Evolutionary conservation across 2,888 invertebrate genomes (phyloP).

Genomic region (Eustalomyia histrio): DNA sequence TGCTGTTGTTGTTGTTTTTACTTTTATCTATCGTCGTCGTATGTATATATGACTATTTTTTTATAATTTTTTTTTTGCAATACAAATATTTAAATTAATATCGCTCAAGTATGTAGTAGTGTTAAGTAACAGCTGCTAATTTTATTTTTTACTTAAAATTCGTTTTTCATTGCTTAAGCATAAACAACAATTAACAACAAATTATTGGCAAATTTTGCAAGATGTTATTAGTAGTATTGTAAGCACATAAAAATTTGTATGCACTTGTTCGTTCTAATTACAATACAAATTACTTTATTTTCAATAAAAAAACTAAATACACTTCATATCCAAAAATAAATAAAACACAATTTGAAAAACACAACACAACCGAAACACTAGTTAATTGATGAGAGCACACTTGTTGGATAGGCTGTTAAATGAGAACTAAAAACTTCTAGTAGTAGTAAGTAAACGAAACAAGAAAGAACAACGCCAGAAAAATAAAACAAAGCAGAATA

Average conservation of each 20-base stretch:
- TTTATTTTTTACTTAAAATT: background rate
- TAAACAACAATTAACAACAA: constrained; percentile 47
- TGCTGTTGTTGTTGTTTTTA: constrained; percentile 1
- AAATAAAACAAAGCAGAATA: constrained; percentile 12
- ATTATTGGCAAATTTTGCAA: constrained; percentile 54
- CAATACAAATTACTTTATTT: constrained; percentile 17
- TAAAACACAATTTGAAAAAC: background rate
- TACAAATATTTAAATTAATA: background rate
- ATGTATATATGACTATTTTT: background rate
- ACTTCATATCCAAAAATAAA: constrained; percentile 12
- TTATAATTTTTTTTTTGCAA: background rate
- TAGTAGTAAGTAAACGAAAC: constrained; percentile 21
- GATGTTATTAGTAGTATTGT: background rate
- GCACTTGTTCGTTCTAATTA: background rate
- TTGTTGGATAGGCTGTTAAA: constrained; percentile 53
- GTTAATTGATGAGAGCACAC: constrained; percentile 17
- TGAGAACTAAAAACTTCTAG: constrained; percentile 52
- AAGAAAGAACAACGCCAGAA: background rate
- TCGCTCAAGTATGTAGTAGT: background rate
- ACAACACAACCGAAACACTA: constrained; percentile 8
- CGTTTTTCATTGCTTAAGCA: constrained; percentile 9
- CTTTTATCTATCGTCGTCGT: background rate
- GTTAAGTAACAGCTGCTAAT: background rate
- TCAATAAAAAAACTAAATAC: constrained; percentile 27
- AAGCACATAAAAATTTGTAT: background rate